Evolutionary conservation across 2,797 vertebrate species (phyloP), one percentile per base, ranked within the genome.

Genomic region (Mycteria americana): DNA sequence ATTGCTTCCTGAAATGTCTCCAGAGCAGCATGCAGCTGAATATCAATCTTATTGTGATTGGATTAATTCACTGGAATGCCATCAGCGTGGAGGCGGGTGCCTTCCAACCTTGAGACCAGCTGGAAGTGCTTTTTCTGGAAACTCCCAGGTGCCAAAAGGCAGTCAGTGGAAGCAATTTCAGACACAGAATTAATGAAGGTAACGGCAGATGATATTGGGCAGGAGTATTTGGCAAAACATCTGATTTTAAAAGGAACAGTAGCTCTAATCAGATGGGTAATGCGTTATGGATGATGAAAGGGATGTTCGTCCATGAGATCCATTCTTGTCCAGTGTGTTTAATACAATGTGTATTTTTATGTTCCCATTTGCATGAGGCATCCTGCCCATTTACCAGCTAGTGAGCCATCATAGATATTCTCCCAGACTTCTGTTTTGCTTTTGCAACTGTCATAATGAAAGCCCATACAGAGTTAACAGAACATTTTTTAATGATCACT

Each of bases 51-150:
- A 25, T 4, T 86, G 85, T 92, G 85, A 86, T 86, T 69, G 51
- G 46, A 90, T 94, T 95, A 84, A 75, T 95, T 84, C 89, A 76
- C 76, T 95, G 94, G 70, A 95, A 96, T 91, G 57, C 57, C 39
- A 65, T 80, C 76, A 91, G 43, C 48, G 1, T 84, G 75, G 57
- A 93, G 79, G 46, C 43, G 28, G 51, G 65, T 92, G 91, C 89
- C 76, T 95, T 95, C 91, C 93, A 95, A 81, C 76, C 76, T 93
- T 88, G 89, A 93, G 81, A 93, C 72, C 95, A 96, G 92, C 87
- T 95, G 93, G 79, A 93, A 90, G 10, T 81, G 64, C 62, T 96
- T 96, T 94, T 95, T 81, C 68, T 95, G 80, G 79, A 95, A 95
- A 69, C 39, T 92, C 69, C 31, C 69, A 92, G 82, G 82, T 96